Evolutionary conservation across 2,113 vertebrate species (phyloP).

Genomic region (Nerophis ophidion): DNA sequence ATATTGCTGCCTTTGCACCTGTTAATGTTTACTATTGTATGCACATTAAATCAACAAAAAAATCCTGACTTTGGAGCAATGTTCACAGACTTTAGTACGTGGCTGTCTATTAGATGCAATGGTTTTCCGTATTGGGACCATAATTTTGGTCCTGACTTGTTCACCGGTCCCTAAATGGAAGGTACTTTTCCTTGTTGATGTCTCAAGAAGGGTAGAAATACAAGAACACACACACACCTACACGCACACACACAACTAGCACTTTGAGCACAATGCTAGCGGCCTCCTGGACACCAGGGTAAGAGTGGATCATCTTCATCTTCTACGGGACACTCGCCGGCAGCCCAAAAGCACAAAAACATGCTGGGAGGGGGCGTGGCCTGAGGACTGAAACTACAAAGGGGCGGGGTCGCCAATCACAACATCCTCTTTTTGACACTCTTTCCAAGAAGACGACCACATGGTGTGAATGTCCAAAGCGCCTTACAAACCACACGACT

Average conservation of each 20-base stretch:
- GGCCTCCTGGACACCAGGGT: conserved; percentile 44
- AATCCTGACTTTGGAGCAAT: too few relatives aligned
- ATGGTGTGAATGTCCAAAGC: conserved; percentile 56
- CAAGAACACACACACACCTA: background rate
- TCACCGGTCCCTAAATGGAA: too few relatives aligned
- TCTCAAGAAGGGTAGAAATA: too few relatives aligned
- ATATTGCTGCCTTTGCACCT: too few relatives aligned
- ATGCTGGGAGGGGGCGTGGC: background rate
- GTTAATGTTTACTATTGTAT: too few relatives aligned
- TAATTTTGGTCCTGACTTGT: too few relatives aligned
- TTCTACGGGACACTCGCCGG: background rate
- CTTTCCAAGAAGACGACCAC: conserved; percentile 7
- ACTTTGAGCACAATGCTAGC: conserved; percentile 60
- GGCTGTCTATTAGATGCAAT: too few relatives aligned
- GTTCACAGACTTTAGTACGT: too few relatives aligned
- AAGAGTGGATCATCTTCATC: conserved; percentile 25
- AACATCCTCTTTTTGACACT: background rate
- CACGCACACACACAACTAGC: conserved; percentile 41
- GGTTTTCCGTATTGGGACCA: too few relatives aligned
- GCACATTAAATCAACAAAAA: too few relatives aligned
- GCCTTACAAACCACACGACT: conserved; percentile 54
- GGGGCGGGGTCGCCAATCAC: background rate
- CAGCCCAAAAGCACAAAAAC: conserved; percentile 46
- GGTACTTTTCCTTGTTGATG: too few relatives aligned
- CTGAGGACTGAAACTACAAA: background rate